Evolutionary conservation across 2,797 vertebrate species (phyloP).

Genomic region (Tarsius wallacei): DNA sequence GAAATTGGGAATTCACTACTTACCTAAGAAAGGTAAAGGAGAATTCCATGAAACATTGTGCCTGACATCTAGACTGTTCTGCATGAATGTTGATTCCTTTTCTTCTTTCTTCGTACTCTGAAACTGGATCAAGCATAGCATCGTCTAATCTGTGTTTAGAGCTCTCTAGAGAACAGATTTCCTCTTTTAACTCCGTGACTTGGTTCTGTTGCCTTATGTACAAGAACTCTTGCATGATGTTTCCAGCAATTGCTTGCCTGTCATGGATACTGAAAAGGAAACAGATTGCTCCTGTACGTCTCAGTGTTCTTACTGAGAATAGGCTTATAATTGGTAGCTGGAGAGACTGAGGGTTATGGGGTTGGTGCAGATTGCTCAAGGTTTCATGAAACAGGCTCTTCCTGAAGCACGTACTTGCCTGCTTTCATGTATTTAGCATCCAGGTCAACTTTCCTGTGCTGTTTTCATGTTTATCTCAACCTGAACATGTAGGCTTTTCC

Average conservation of each 20-base stretch:
- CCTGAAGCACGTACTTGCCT: accelerated
- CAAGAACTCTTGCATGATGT: not conserved
- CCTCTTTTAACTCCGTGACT: not conserved
- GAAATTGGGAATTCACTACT: not conserved
- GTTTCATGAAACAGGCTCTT: not conserved
- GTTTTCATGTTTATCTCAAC: not conserved
- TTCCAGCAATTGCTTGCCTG: not conserved
- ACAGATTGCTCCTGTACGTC: not conserved
- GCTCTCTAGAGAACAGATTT: not conserved
- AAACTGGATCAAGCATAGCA: not conserved
- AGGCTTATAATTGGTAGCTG: not conserved
- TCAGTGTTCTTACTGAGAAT: not conserved
- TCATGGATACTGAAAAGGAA: not conserved
- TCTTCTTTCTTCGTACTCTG: not conserved
- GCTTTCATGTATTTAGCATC: too few relatives aligned
- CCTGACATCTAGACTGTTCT: not conserved
- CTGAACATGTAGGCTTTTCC: not conserved
- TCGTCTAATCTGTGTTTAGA: not conserved
- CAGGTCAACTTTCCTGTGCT: not conserved
- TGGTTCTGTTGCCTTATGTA: not conserved
- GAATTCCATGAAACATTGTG: not conserved
- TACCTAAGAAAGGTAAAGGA: not conserved
- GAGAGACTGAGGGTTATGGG: not conserved
- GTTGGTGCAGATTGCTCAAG: not conserved
- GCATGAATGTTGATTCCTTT: not conserved